A percentile compares a stretch with the other conserved stretches of the same genome.
These are phyloP conservation scores for Cyanoramphus novaezelandiae DNA, from an alignment of 2,113 vertebrate genomes.

Conservation along the genomic window DNA sequence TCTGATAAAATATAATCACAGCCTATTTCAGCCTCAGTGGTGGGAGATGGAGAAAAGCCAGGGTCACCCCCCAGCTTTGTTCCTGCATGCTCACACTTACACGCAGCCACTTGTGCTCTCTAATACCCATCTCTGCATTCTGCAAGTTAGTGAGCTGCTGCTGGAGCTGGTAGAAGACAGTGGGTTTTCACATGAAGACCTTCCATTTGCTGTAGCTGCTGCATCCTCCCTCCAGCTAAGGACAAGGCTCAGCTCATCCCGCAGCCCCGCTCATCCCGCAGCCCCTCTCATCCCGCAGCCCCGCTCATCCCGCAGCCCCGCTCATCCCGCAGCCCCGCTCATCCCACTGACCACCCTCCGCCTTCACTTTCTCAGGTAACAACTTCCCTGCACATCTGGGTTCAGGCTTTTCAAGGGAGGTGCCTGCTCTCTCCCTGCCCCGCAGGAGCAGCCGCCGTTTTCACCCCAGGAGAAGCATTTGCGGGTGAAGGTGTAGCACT, in stretches of 20 bases:
- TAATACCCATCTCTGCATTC: neutral
- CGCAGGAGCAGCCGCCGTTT: neutral
- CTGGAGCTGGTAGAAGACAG: neutral
- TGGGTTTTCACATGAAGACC: neutral
- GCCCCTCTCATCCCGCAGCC: neutral
- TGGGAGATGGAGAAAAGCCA: neutral
- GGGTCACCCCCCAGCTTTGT: neutral
- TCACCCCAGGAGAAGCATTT: fast-evolving
- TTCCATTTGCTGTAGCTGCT: neutral
- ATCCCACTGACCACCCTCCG: neutral
- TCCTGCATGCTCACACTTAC: fast-evolving
- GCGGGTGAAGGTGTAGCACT: neutral
- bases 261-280: fast-evolving
- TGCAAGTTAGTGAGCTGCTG: neutral
- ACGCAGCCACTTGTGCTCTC: neutral
- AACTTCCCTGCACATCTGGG: neutral
- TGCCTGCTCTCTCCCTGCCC: neutral
- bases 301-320: fast-evolving
- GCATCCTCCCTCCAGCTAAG: neutral
- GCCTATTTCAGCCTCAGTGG: neutral
- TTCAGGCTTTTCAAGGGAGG: neutral
- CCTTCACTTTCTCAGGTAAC: neutral
- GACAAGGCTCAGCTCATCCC: fast-evolving
- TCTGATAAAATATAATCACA: neutral
- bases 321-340: fast-evolving